These are phyloP conservation scores for Morpho deidamia DNA, from an alignment of 2,888 invertebrate species.

Conservation along the genomic window DNA sequence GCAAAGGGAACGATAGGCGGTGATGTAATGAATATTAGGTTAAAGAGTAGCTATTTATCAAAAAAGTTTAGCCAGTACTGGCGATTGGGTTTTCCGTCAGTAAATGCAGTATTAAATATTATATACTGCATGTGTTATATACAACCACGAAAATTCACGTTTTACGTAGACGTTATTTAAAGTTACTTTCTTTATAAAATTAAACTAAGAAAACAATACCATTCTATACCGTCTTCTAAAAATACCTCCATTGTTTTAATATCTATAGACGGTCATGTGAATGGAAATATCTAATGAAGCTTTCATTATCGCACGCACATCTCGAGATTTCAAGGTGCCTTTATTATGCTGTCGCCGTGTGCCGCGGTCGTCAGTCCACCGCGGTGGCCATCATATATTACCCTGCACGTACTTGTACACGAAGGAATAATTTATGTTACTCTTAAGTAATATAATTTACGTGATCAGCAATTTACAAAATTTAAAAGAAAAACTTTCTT, in stretches of 20 bases:
- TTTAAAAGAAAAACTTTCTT: background rate
- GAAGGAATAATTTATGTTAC: conserved; percentile 34
- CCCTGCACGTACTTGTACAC: conserved; percentile 31
- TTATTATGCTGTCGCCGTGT: conserved; percentile 57
- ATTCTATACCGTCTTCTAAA: background rate
- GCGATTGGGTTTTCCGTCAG: too few species aligned
- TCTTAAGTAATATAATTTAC: conserved; percentile 7
- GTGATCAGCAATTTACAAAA: conserved; percentile 3
- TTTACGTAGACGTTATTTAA: too few species aligned
- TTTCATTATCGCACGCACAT: conserved; percentile 61
- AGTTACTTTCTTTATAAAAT: too few species aligned
- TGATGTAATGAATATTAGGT: too few species aligned
- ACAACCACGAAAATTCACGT: too few species aligned
- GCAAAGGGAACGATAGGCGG: too few species aligned
- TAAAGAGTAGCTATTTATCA: too few species aligned
- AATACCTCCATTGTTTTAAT: background rate
- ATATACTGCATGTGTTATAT: too few species aligned
- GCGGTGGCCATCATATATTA: conserved; percentile 56
- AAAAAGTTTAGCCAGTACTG: too few species aligned
- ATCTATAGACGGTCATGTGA: conserved; percentile 3
- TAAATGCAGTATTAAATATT: too few species aligned
- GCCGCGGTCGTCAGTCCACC: conserved; percentile 39
- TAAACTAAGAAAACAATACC: too few species aligned
- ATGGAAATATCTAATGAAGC: conserved; percentile 19
- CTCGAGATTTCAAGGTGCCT: conserved; percentile 37